Conservation (phyloP, 2,113 vertebrate species). For the Eclectus roratus region DNA sequence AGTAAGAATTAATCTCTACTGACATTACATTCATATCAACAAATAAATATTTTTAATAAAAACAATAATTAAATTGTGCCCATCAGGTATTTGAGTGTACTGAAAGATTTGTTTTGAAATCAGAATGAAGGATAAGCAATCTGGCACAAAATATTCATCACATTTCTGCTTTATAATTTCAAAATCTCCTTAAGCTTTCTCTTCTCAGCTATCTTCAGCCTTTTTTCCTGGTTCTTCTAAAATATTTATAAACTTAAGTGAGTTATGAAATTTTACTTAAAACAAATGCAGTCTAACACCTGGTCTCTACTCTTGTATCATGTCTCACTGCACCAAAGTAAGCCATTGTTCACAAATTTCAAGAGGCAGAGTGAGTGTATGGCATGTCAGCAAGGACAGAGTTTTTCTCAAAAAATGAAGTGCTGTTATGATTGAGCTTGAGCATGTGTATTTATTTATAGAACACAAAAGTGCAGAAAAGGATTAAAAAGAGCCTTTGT, state of each 20-base stretch:
- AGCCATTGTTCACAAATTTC: not conserved
- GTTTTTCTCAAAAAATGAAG: not conserved
- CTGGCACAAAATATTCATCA: not conserved
- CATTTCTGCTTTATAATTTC: not conserved
- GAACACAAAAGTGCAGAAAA: not conserved
- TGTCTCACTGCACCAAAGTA: not conserved
- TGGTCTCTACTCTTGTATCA: not conserved
- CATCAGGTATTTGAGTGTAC: not conserved
- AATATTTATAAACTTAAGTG: not conserved
- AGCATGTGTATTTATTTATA: not conserved
- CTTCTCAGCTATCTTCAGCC: not conserved
- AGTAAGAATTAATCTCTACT: not conserved
- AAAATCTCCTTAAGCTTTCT: not conserved
- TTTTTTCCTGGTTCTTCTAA: not conserved
- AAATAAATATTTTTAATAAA: not conserved
- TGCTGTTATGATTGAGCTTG: not conserved
- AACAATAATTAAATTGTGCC: not conserved
- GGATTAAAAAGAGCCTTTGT: not conserved
- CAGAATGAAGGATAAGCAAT: not conserved
- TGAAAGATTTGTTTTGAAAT: not conserved
- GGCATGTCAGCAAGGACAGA: not conserved
- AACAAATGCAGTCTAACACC: not conserved
- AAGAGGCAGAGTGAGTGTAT: not conserved
- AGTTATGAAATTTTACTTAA: not conserved
- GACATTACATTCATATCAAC: not conserved